Conservation (phyloP, 2,888 invertebrate genomes). For the Danaus chrysippus region DNA sequence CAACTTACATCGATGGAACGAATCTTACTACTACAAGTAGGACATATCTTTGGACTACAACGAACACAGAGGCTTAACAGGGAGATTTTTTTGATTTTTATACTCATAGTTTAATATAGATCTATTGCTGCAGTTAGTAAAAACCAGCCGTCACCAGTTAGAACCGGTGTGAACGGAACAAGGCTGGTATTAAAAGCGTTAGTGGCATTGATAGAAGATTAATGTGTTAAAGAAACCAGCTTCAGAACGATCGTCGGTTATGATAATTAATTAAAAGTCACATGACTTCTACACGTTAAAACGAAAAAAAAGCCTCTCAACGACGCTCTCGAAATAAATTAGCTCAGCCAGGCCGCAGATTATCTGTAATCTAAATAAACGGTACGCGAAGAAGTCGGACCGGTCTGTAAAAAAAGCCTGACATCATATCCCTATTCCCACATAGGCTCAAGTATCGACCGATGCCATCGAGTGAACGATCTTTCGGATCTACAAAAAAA, state of each 20-base stretch:
- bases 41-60: conserved; percentile 12
- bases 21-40: conserved; percentile 22
- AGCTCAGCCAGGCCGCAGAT: conserved; percentile 16
- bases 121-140: conserved; percentile 58
- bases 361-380: conserved; percentile 52
- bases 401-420: conserved; percentile 46
- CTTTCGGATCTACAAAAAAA: conserved; percentile 52
- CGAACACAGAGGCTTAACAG: conserved; percentile 19
- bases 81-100: conserved; percentile 43
- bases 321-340: conserved; percentile 10
- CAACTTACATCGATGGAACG: conserved; percentile 26
- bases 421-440: conserved; percentile 67
- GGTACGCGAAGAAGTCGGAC: conserved; percentile 41
- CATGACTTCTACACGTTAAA: conserved; percentile 7
- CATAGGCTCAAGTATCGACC: conserved; percentile 52
- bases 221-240: conserved; percentile 42
- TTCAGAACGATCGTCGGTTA: conserved; percentile 21
- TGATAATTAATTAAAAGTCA: conserved; percentile 15
- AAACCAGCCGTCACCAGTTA: conserved; percentile 54
- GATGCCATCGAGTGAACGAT: conserved; percentile 57
- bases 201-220: conserved; percentile 49
- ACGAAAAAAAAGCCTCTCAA: conserved; percentile 4
- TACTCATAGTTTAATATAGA: conserved; percentile 56
- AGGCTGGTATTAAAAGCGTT: conserved; percentile 50
- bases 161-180: conserved; percentile 54